Base-by-base conservation (phyloP, 2,888 invertebrate species). In the Drosophila prostipennis region DNA sequence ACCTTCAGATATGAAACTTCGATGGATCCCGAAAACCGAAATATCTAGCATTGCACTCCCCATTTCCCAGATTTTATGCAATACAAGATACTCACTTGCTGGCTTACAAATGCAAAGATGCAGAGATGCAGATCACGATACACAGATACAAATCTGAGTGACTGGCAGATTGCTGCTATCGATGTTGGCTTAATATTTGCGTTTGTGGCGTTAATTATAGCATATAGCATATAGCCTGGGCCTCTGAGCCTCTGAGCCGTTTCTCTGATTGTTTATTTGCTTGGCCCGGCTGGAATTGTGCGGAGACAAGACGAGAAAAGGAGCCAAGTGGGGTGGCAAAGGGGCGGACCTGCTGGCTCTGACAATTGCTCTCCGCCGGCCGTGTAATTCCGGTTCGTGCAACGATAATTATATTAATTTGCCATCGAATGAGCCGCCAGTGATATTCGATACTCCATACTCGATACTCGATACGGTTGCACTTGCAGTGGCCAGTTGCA, bases 321-420 rank as follows among this genome's bases (percentile, higher is more conserved):
- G n/a, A 37, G 11, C 19, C 1, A 13, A 14, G 29, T 53, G 34
- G 13, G 51, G 37, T 42, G 51, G 52, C 46, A n/a, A 6, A 1
- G 11, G 14, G 19, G 39, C 4, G 39, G 45, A 26, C 11, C 29
- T 29, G 29, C 11, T n/a, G 57, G n/a, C 16, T 61, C 60, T 32
- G 61, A 53, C 73, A 76, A 75, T 85, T 80, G 86, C 78, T 39
- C 78, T 39, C 34, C 80, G 80, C 73, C 70, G 84, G 69, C 83
- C 74, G 74, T 77, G 83, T 77, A 80, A 87, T 85, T 87, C 87
- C 87, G 87, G 85, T 87, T 83, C 87, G 82, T 87, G 83, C 86
- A 79, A 81, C 77, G 89, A 85, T 89, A 87, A 87, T 87, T 89
- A 89, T 83, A 87, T 87, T 83, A 87, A 87, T 87, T 87, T 87